A percentile compares a stretch with the other conserved stretches of the same genome.
Evolutionary conservation across 2,113 vertebrate species (phyloP).

Genomic region (Semicossyphus pulcher): DNA sequence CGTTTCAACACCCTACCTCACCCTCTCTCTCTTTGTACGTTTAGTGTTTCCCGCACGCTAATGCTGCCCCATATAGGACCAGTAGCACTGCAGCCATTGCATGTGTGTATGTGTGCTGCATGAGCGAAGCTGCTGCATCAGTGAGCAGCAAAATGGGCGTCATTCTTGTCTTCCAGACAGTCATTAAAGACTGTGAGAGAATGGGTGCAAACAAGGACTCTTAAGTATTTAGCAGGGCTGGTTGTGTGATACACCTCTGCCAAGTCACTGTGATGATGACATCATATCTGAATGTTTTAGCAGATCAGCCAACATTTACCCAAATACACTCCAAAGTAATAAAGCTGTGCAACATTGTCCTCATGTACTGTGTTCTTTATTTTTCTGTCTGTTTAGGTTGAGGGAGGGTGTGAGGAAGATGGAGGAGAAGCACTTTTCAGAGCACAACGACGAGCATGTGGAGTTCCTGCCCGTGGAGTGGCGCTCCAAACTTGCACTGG

Average conservation of each 20-base stretch:
- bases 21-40: constrained; percentile 33
- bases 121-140: constrained; percentile 44
- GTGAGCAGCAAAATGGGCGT: constrained; percentile 27
- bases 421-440: constrained; percentile 95
- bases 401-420: constrained; percentile 95
- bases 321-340: neutral
- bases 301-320: neutral
- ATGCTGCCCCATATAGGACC: constrained; percentile 31
- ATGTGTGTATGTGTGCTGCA: constrained; percentile 4
- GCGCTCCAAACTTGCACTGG: constrained; percentile 95
- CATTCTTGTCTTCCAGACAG: constrained; percentile 15
- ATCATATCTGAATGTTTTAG: neutral
- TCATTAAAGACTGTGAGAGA: constrained; percentile 14
- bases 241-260: neutral
- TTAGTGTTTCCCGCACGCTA: constrained; percentile 34
- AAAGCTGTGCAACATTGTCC: neutral
- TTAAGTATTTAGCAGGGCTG: neutral
- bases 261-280: neutral
- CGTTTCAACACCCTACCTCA: constrained; percentile 26
- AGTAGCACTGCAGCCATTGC: constrained; percentile 13
- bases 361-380: neutral
- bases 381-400: constrained; percentile 85
- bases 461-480: constrained; percentile 98
- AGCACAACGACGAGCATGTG: constrained; percentile 90
- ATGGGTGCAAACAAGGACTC: neutral